Conservation (phyloP, 2,797 vertebrate genomes). For the Pseudochromis fuscus region DNA sequence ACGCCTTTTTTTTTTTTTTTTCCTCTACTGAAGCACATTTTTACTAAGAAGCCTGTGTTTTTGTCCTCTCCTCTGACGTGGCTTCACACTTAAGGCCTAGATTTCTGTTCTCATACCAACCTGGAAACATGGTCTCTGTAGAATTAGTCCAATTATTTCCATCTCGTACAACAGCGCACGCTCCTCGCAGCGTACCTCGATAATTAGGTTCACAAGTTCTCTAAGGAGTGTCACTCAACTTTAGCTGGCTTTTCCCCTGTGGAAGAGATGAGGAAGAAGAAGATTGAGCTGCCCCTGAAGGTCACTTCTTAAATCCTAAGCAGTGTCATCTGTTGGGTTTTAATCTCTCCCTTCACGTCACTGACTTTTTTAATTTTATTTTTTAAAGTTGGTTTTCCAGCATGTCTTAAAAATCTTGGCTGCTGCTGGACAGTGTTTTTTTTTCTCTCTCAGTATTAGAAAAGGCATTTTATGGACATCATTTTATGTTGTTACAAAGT, state of each 20-base stretch:
- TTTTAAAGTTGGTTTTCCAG: constrained; percentile 12
- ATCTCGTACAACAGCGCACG: constrained; percentile 20
- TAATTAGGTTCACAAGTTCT: constrained; percentile 74
- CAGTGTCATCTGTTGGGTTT: constrained; percentile 19
- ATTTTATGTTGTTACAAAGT: constrained; percentile 17
- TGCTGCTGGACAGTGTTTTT: constrained; percentile 60
- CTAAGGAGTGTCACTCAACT: constrained; percentile 79
- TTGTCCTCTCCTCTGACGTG: constrained; percentile 13
- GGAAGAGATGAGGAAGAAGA: constrained; percentile 36
- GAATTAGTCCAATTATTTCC: constrained; percentile 72
- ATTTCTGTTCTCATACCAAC: constrained; percentile 47
- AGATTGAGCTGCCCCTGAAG: constrained; percentile 24
- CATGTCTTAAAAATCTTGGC: constrained; percentile 24
- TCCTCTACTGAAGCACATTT: constrained; percentile 65
- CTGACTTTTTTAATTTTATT: constrained; percentile 20
- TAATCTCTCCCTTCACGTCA: constrained; percentile 15
- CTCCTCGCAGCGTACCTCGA: constrained; percentile 38
- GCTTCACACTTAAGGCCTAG: constrained; percentile 55
- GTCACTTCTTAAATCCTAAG: constrained; percentile 28
- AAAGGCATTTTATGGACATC: constrained; percentile 24
- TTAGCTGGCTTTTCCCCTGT: constrained; percentile 58
- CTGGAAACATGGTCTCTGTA: constrained; percentile 43
- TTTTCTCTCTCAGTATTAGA: constrained; percentile 40
- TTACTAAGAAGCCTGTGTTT: constrained; percentile 43
- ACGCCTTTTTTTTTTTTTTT: constrained; percentile 46